These are phyloP conservation scores for Sussaba pulchella DNA, from an alignment of 2,888 invertebrate species.

Conservation along the genomic window DNA sequence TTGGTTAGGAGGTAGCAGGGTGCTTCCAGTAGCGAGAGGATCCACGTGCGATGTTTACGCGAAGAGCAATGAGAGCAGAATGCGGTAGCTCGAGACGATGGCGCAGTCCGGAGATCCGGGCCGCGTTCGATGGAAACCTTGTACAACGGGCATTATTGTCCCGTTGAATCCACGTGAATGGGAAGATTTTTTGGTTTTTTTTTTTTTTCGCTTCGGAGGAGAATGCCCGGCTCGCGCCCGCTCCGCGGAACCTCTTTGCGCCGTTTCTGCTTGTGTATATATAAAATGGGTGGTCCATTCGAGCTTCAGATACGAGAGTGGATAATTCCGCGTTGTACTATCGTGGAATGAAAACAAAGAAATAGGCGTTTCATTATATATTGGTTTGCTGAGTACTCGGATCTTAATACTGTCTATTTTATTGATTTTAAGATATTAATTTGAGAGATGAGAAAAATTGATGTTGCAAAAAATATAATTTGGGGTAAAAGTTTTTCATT, in stretches of 20 bases:
- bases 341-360: too few relatives aligned
- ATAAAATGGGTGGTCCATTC: too few relatives aligned
- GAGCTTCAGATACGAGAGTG: too few relatives aligned
- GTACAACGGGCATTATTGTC: slow-evolving; percentile 63
- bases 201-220: too few relatives aligned
- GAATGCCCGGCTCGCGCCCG: slow-evolving; percentile 35
- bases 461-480: too few relatives aligned
- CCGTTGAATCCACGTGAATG: slow-evolving; percentile 60
- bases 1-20: neutral
- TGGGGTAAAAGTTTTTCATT: too few relatives aligned
- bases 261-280: slow-evolving; percentile 30
- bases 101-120: neutral
- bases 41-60: slow-evolving; percentile 47
- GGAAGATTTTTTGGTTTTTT: slow-evolving; percentile 48
- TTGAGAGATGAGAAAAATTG: too few relatives aligned
- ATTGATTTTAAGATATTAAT: too few relatives aligned
- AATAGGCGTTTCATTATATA: too few relatives aligned
- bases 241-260: slow-evolving; percentile 39
- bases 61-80: slow-evolving; percentile 43
- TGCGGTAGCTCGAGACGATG: neutral
- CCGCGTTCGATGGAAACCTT: slow-evolving; percentile 36
- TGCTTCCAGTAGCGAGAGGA: slow-evolving; percentile 9
- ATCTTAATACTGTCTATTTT: too few relatives aligned
- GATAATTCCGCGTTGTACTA: too few relatives aligned
- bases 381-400: too few relatives aligned